Percentiles rank a stretch among this genome's conserved stretches.
phyloP scores from a whole-genome alignment of 2,113 vertebrate species.

The Pseudolaguvia tuberculata region DNA sequence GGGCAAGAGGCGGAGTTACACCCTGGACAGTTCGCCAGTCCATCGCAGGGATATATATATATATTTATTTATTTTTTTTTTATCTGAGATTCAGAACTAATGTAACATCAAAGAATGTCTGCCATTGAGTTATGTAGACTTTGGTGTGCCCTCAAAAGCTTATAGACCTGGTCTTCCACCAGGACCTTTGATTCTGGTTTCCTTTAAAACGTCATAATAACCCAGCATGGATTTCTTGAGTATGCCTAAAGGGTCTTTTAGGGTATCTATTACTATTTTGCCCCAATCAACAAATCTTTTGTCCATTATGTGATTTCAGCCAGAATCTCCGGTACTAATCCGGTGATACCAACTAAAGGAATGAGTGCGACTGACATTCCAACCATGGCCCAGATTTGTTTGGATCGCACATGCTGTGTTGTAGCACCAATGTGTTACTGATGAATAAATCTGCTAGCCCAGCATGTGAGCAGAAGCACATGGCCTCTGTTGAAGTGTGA shows the following conservation, averaged over 20 bases:
- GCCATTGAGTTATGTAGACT: constrained; percentile 13
- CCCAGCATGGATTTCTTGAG: background rate
- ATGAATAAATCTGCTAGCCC: constrained; percentile 24
- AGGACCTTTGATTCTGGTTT: constrained; percentile 1
- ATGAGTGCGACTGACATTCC: constrained; percentile 5
- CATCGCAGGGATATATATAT: too few relatives aligned
- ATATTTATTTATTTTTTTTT: too few relatives aligned
- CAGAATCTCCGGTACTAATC: background rate
- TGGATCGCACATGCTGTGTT: constrained; percentile 30
- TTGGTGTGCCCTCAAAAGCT: constrained; percentile 17
- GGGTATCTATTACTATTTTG: constrained; percentile 10
- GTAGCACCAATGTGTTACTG: constrained; percentile 33
- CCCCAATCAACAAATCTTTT: background rate
- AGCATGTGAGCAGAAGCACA: constrained; percentile 36
- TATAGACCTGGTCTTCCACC: background rate
- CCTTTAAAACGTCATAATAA: constrained; percentile 27
- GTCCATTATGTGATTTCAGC: constrained; percentile 9
- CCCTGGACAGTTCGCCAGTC: too few relatives aligned
- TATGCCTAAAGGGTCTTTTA: background rate
- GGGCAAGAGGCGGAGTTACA: too few relatives aligned
- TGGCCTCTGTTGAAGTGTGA: constrained; percentile 43
- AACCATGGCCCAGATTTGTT: constrained; percentile 43
- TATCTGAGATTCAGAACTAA: constrained; percentile 38
- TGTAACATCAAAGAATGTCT: constrained; percentile 49
- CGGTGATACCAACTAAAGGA: background rate